Evolutionary conservation across 2,888 invertebrate species (phyloP).

Genomic region (Graphium colonna): DNA sequence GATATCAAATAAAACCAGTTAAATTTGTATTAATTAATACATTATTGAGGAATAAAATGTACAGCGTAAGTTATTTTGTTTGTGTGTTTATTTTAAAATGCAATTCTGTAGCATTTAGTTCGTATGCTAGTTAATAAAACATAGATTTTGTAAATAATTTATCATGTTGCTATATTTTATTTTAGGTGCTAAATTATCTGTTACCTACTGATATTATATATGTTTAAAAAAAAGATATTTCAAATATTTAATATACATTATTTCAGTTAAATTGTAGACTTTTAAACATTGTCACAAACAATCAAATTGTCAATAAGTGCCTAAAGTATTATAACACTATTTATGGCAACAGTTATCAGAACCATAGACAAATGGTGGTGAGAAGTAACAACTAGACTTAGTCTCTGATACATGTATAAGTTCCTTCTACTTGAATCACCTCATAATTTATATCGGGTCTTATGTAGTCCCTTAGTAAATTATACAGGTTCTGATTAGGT

Average conservation of each 20-base stretch:
- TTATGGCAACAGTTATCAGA: constrained; percentile 71
- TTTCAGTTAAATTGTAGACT: constrained; percentile 38
- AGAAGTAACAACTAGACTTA: constrained; percentile 66
- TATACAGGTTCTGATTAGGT: constrained; percentile 81
- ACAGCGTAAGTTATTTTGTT: constrained; percentile 75
- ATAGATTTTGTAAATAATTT: constrained; percentile 69
- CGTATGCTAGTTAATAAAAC: constrained; percentile 57
- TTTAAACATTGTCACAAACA: constrained; percentile 39
- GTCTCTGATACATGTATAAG: constrained; percentile 52
- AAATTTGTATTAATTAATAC: constrained; percentile 41
- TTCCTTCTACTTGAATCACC: constrained; percentile 80
- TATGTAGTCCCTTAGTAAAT: constrained; percentile 68
- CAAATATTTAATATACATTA: constrained; percentile 31
- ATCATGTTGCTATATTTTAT: constrained; percentile 66
- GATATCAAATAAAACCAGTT: constrained; percentile 42
- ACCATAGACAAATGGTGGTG: constrained; percentile 64
- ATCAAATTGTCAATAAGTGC: constrained; percentile 40
- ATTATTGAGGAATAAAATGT: constrained; percentile 52
- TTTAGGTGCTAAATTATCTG: constrained; percentile 69
- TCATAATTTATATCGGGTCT: constrained; percentile 75
- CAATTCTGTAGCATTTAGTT: constrained; percentile 62
- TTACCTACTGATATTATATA: constrained; percentile 42
- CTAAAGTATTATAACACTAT: constrained; percentile 31
- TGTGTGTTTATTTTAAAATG: constrained; percentile 59
- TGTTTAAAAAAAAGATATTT: constrained; percentile 4